phyloP scores from a whole-genome alignment of 2,888 invertebrate genomes.

The Ochropleura leucogaster region DNA sequence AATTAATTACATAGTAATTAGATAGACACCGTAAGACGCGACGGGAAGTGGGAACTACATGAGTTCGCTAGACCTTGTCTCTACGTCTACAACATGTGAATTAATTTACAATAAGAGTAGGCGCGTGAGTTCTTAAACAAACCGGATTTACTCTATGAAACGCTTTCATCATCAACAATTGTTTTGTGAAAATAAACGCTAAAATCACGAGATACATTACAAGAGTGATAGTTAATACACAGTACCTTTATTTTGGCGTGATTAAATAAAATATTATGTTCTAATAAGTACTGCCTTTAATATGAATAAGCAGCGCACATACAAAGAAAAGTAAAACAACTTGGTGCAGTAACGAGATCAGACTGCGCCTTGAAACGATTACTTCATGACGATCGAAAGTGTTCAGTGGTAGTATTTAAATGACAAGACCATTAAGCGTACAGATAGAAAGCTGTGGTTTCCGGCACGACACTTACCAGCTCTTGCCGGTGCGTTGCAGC shows the following conservation, averaged over 20 bases:
- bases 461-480: slow-evolving; percentile 81
- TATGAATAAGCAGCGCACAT: slow-evolving; percentile 9
- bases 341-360: slow-evolving; percentile 15
- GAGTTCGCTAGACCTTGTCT: slow-evolving; percentile 42
- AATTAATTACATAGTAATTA: slow-evolving; percentile 29
- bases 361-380: slow-evolving; percentile 35
- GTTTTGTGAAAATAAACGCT: slow-evolving; percentile 30
- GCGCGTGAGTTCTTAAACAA: slow-evolving; percentile 17
- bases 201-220: not conserved
- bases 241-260: not conserved
- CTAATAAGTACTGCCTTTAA: not conserved
- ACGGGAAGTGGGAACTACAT: slow-evolving; percentile 34
- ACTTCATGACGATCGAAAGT: slow-evolving; percentile 50
- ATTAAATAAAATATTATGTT: slow-evolving; percentile 3
- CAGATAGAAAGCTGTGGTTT: slow-evolving; percentile 82
- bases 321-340: slow-evolving; percentile 23
- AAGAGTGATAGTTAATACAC: not conserved
- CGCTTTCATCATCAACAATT: slow-evolving; percentile 39
- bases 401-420: slow-evolving; percentile 61
- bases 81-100: slow-evolving; percentile 25
- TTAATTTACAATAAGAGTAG: slow-evolving; percentile 15
- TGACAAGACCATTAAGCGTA: slow-evolving; percentile 68
- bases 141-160: slow-evolving; percentile 35
- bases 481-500: slow-evolving; percentile 54
- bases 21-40: slow-evolving; percentile 49